Base-by-base conservation (phyloP, 2,888 invertebrate genomes). In the Andrena chrysosceles region DNA sequence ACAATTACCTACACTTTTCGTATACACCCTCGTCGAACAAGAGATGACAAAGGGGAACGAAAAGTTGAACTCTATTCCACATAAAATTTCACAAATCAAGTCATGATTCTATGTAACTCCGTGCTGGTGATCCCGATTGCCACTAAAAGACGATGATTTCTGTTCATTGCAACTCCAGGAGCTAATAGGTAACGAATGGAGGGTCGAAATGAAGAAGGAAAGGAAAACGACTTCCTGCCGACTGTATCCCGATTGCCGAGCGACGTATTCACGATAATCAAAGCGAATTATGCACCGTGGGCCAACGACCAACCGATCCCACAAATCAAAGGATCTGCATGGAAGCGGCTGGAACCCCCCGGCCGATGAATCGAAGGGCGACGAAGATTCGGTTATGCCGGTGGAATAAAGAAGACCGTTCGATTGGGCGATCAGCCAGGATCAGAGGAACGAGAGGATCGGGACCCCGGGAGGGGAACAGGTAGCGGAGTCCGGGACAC, bases 321-420 rank as follows among this genome's bases (percentile, higher is more conserved):
- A 82, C 84, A 83, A 87, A 87, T 87, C 87, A 87, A 87, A 84
- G 84, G 74, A 78, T 87, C 72, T 48, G 56, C 72, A 63, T 54
- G 42, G 67, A 73, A 56, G 67, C 69, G 16, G 56, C 54, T 56
- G 71, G 77, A 67, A 56, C 75, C 60, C 59, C 63, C 35, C 13
- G 31, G 48, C 67, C 77, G 75, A 77, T 66, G 79, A 64, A 78
- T 72, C 74, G 68, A 74, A 62, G 74, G 78, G 67, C 29, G 79
- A 78, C 67, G 73, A 80, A 84, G 68, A 81, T 79, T 83, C 81
- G 73, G 76, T 74, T 87, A 73, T 77, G 77, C 31, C 81, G 75
- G 77, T 73, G 71, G 62, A 83, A 78, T 73, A 71, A 75, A 75
- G 76, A n/a, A 42, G 33, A 52, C 56, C 66, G 42, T 78, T 23